These are phyloP conservation scores for Alcis repandata DNA, from an alignment of 2,888 invertebrate species.

Conservation along the genomic window DNA sequence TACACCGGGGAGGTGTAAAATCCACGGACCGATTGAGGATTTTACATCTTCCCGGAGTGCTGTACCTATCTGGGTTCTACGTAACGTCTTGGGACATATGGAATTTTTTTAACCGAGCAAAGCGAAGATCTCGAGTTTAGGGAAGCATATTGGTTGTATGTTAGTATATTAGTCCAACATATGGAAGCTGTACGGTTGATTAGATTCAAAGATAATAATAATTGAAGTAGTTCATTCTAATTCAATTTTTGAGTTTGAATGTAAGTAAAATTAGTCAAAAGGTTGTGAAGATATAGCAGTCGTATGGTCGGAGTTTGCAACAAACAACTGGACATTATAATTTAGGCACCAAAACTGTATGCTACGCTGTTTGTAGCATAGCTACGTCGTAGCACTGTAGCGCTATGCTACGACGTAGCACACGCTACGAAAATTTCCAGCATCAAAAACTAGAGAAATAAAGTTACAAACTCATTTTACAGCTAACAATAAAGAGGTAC, in stretches of 20 bases:
- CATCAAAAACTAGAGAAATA: constrained; percentile 9
- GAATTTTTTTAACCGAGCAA: no score
- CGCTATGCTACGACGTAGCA: constrained; percentile 42
- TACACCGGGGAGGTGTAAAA: constrained; percentile 55
- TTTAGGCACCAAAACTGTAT: not conserved
- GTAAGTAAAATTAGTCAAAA: no score
- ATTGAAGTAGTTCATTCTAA: no score
- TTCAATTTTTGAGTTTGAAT: no score
- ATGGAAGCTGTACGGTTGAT: no score
- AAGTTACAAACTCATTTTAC: constrained; percentile 40
- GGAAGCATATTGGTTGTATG: no score
- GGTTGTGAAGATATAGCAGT: no score
- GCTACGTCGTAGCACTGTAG: constrained; percentile 8
- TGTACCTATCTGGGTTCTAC: not conserved
- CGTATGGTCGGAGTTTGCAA: no score
- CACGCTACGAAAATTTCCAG: constrained; percentile 13
- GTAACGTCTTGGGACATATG: no score
- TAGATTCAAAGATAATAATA: no score
- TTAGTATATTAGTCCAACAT: no score
- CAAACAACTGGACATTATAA: not conserved
- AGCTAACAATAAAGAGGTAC: constrained; percentile 46
- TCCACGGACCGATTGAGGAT: constrained; percentile 57
- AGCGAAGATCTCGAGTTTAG: no score
- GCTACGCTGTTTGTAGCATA: not conserved
- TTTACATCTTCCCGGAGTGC: constrained; percentile 43